phyloP scores from a whole-genome alignment of 2,113 vertebrate species.

The Hassar affinis region DNA sequence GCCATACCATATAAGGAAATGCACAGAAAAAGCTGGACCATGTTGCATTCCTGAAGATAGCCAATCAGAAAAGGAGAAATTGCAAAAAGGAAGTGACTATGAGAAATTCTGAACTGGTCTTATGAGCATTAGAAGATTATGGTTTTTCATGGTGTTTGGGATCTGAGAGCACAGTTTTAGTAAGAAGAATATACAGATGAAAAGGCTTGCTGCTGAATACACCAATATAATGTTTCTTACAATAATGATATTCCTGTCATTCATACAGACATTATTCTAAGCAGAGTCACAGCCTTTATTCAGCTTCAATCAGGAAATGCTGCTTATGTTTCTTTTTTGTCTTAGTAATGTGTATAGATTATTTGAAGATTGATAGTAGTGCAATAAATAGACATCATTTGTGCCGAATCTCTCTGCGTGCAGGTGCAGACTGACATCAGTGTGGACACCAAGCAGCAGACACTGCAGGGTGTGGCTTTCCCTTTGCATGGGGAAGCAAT shows the following conservation, averaged over 20 bases:
- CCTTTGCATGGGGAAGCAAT: constrained; percentile 80
- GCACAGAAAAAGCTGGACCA: constrained; percentile 28
- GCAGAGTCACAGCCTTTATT: not conserved
- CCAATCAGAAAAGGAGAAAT: constrained; percentile 56
- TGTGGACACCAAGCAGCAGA: constrained; percentile 83
- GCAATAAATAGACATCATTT: not conserved
- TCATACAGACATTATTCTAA: not conserved
- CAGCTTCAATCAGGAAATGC: no score
- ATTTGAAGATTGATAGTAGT: not conserved
- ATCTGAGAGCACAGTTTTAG: not conserved
- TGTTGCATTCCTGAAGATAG: constrained; percentile 32
- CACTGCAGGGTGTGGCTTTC: constrained; percentile 84
- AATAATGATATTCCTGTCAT: not conserved
- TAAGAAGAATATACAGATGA: not conserved
- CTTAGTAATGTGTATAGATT: not conserved
- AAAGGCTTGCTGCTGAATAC: not conserved
- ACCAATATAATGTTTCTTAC: not conserved
- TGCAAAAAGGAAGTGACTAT: constrained; percentile 65
- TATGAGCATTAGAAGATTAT: not conserved
- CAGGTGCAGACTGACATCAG: constrained; percentile 80
- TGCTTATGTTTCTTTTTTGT: not conserved
- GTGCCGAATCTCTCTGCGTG: constrained; percentile 33
- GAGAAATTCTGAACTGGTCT: constrained; percentile 57
- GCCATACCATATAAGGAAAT: constrained; percentile 65
- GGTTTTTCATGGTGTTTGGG: not conserved